Conservation (phyloP, 2,888 invertebrate species). For the Hermaeophaga mercurialis region DNA sequence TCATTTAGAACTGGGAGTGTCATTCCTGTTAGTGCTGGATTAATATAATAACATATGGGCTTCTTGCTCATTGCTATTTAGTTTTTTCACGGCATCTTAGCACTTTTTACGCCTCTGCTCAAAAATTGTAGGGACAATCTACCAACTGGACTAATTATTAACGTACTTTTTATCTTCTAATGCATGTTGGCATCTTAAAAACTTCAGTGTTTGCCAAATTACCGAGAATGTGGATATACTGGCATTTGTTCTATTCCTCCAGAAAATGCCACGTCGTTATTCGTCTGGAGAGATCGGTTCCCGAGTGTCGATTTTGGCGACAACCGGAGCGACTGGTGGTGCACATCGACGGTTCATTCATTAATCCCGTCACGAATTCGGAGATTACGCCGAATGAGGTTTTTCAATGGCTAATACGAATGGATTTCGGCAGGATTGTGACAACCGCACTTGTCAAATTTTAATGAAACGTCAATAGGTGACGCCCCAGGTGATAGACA, state of each 20-base stretch:
- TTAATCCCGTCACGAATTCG: slow-evolving; percentile 32
- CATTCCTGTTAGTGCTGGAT: no score
- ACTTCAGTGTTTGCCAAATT: no score
- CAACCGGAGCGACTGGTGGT: slow-evolving; percentile 3
- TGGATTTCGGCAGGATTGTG: slow-evolving; percentile 22
- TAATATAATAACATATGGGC: no score
- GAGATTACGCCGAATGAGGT: slow-evolving; percentile 21
- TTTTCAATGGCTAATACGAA: slow-evolving; percentile 23
- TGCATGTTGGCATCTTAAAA: no score
- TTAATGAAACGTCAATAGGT: slow-evolving; percentile 2
- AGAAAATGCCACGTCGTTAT: slow-evolving; percentile 13
- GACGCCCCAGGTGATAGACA: background rate
- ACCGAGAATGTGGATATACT: no score
- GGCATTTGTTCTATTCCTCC: background rate
- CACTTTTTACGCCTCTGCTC: no score
- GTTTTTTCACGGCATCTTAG: no score
- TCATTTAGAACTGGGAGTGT: no score
- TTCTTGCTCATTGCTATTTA: no score
- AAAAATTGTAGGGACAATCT: no score
- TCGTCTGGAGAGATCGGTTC: slow-evolving; percentile 9
- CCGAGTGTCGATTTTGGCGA: slow-evolving; percentile 4
- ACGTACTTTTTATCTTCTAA: no score
- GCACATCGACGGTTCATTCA: slow-evolving; percentile 30
- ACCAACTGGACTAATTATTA: no score
- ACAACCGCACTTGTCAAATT: slow-evolving; percentile 12